Evolutionary conservation across 1,140 invertebrate species (phyloP).

Genomic region (Apis florea): DNA sequence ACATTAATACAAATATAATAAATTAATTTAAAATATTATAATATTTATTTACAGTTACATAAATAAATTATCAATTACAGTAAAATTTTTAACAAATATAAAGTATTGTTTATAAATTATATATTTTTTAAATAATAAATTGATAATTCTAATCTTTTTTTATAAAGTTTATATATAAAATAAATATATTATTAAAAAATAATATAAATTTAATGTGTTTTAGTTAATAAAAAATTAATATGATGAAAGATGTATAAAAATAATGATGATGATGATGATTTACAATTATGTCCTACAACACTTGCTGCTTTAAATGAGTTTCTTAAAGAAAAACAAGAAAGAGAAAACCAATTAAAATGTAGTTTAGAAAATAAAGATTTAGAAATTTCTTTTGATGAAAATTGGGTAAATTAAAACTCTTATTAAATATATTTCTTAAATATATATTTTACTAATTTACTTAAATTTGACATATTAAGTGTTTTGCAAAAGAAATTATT

Average conservation of each 20-base stretch:
- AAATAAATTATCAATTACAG: not conserved
- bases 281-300: constrained; percentile 86
- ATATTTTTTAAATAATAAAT: not conserved
- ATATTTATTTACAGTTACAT: not conserved
- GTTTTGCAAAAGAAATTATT: constrained; percentile 78
- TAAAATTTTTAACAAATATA: not conserved
- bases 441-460: not conserved
- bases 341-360: constrained; percentile 79
- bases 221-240: not conserved
- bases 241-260: constrained; percentile 66
- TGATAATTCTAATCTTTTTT: not conserved
- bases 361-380: constrained; percentile 77
- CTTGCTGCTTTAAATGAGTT: constrained; percentile 91
- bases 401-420: constrained; percentile 87
- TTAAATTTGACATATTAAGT: constrained; percentile 42
- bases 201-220: not conserved
- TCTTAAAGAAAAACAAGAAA: constrained; percentile 86
- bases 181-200: not conserved
- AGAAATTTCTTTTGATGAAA: constrained; percentile 86
- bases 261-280: constrained; percentile 86
- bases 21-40: not conserved
- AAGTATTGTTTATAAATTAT: not conserved
- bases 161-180: not conserved
- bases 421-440: not conserved
- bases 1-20: not conserved